Evolutionary conservation across 2,797 vertebrate genomes (phyloP), one percentile per base, ranked within the genome.

Genomic region (Dicrostonyx torquatus): DNA sequence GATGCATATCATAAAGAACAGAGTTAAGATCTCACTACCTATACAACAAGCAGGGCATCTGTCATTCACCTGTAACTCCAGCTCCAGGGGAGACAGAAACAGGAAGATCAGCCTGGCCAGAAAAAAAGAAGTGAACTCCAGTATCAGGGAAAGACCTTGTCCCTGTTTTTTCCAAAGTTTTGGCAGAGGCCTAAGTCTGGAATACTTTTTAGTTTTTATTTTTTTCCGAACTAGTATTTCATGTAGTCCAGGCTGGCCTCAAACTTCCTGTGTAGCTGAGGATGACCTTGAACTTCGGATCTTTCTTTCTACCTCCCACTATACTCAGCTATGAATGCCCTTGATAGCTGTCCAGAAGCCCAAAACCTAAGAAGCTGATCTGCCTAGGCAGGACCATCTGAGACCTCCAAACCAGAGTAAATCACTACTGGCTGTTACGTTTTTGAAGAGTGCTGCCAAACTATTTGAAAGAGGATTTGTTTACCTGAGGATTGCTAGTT

Each of bases 361-460:
- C 3, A n/a, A 13, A 37, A 55, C 75, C 64, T 68, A 89, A 94
- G 79, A 45, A 55, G 40, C 20, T 45, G 10, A 29, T 14, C 66
- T 18, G 17, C 12, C 31, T 78, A 79, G 34, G 40, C 48, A 89
- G 53, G 24, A 88, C 13, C 20, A 86, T 15, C 43, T 88, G 82
- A 80, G 87, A 88, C 80, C 24, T 73, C 70, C 75, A 82, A 87
- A 31, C 7, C n/a, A 66, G 78, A 18, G 5, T 53, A 66, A 60
- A 68, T 4, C 31, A 76, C 14, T 82, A 18, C 4, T 31, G 43
- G 22, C 64, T 7, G 11, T 72, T 85, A 66, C n/a, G 20, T 73
- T 50, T 29, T 92, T 88, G 72, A 89, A 93, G 64, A 87, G 70
- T 70, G 58, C 20, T n/a, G 13, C 7, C 60, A 92, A 83, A 55